Conservation (phyloP, 2,888 invertebrate species). For the Steromphala cineraria region DNA sequence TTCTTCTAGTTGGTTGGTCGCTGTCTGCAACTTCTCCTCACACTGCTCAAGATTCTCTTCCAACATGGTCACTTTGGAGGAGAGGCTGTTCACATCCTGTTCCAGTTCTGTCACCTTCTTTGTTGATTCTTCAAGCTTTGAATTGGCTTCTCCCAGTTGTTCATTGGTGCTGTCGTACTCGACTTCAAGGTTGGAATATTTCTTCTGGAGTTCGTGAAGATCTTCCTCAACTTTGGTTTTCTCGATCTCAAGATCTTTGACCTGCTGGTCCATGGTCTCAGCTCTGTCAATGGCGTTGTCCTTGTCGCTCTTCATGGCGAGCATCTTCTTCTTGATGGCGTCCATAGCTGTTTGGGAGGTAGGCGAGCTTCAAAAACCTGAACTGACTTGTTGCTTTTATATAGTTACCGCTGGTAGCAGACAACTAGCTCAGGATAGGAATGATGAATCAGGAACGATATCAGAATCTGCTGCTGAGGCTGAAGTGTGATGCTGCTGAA, state of each 20-base stretch:
- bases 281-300: not conserved
- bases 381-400: too few relatives aligned
- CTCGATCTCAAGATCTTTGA: not conserved
- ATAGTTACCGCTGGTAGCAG: too few relatives aligned
- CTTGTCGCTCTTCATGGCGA: constrained; percentile 6
- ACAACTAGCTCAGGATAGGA: too few relatives aligned
- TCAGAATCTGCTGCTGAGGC: too few relatives aligned
- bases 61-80: not conserved
- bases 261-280: not conserved
- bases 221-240: constrained; percentile 7
- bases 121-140: not conserved
- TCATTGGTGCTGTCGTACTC: not conserved
- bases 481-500: too few relatives aligned
- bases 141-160: not conserved
- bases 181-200: constrained; percentile 8
- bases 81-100: not conserved
- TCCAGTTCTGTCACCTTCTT: not conserved
- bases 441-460: too few relatives aligned
- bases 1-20: not conserved
- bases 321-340: constrained; percentile 19
- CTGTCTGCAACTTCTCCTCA: not conserved
- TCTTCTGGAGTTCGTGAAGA: not conserved
- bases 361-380: too few relatives aligned
- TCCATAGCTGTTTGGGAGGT: not conserved
- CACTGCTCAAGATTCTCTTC: not conserved